Evolutionary conservation across 2,797 vertebrate genomes (phyloP).

Genomic region (Hipposideros larvatus): DNA sequence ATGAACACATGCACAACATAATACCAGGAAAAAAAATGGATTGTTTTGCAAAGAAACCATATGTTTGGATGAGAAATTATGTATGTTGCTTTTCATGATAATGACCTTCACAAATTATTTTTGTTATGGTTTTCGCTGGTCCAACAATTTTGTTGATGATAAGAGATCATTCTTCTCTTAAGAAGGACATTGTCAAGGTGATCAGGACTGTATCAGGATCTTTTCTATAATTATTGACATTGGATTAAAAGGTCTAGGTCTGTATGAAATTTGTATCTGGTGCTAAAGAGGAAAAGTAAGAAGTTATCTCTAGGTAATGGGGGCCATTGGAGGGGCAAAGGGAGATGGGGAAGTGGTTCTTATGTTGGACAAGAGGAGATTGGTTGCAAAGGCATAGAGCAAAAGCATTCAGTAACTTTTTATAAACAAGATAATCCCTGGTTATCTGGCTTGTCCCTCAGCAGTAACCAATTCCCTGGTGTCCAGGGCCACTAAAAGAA

Average conservation of each 20-base stretch:
- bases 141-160: background rate
- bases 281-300: background rate
- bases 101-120: constrained; percentile 24
- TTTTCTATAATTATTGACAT: background rate
- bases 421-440: background rate
- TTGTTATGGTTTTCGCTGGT: background rate
- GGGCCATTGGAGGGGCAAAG: background rate
- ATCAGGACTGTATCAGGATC: background rate
- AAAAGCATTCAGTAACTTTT: background rate
- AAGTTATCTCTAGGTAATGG: background rate
- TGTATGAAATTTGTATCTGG: background rate
- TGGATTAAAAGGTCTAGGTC: background rate
- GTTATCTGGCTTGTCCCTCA: background rate
- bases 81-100: background rate
- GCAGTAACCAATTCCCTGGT: background rate
- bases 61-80: constrained; percentile 17
- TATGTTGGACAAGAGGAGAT: background rate
- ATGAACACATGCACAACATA: background rate
- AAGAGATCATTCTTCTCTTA: background rate
- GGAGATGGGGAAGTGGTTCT: background rate
- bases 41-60: constrained; percentile 41
- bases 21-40: constrained; percentile 33
- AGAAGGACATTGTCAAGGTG: background rate
- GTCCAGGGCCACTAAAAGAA: background rate
- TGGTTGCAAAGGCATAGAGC: background rate